Evolutionary conservation across 2,888 invertebrate genomes (phyloP).

Genomic region (Peribatodes rhomboidaria): DNA sequence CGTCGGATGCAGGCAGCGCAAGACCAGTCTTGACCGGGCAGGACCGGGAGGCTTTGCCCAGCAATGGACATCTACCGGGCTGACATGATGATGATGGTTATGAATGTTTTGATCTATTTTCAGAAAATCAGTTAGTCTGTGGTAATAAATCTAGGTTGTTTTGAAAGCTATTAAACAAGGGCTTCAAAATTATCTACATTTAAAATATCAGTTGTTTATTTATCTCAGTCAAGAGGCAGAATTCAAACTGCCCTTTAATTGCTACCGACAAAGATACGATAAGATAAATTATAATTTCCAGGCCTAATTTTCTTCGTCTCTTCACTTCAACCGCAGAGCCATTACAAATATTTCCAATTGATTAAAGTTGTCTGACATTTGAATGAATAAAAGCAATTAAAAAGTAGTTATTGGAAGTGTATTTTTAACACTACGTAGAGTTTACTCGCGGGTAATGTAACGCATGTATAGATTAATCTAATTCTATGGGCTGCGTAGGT

Average conservation of each 20-base stretch:
- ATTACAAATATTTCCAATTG: constrained; percentile 21
- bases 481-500: background rate
- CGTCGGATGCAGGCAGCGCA: too few species aligned
- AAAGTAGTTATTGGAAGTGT: background rate
- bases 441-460: background rate
- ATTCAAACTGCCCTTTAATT: constrained; percentile 11
- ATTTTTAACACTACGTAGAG: background rate
- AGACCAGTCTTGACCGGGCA: too few species aligned
- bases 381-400: constrained; percentile 4
- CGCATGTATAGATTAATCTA: background rate
- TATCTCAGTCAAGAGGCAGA: background rate
- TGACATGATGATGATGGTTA: too few species aligned
- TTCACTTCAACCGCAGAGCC: constrained; percentile 18
- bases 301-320: constrained; percentile 22
- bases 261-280: constrained; percentile 20
- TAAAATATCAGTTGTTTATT: constrained; percentile 1
- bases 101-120: background rate
- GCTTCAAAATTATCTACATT: background rate
- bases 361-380: constrained; percentile 18
- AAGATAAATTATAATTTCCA: constrained; percentile 23
- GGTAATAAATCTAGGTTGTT: background rate
- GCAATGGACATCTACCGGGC: too few species aligned
- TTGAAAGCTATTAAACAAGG: background rate
- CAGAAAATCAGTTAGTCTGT: background rate
- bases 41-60: too few species aligned